Conservation (phyloP, 2,888 invertebrate species). For the Macrophya alboannulata region DNA sequence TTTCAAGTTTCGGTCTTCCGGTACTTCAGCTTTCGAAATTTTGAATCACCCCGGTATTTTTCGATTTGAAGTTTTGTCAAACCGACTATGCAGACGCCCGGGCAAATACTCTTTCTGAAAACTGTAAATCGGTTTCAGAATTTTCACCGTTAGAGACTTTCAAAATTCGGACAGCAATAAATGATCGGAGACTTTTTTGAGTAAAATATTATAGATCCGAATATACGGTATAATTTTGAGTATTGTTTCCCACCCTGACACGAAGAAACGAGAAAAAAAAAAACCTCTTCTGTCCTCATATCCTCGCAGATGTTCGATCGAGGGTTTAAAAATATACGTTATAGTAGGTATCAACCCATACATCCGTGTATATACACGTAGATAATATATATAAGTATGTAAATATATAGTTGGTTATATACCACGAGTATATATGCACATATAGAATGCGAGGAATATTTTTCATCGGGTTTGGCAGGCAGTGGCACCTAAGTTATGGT, state of each 20-base stretch:
- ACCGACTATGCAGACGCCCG: too few relatives aligned
- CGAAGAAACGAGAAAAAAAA: not conserved
- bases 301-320: conserved; percentile 43
- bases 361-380: not conserved
- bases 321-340: conserved; percentile 18
- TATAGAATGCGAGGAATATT: conserved; percentile 68
- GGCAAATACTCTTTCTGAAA: too few relatives aligned
- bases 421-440: not conserved
- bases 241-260: conserved; percentile 3
- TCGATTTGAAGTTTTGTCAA: too few relatives aligned
- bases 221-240: not conserved
- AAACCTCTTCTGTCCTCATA: conserved; percentile 1
- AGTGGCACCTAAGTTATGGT: conserved; percentile 76
- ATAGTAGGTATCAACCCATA: not conserved
- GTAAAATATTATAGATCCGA: not conserved
- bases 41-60: too few relatives aligned
- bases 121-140: too few relatives aligned
- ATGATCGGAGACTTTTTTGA: not conserved
- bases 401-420: conserved; percentile 39
- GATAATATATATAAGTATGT: conserved; percentile 28
- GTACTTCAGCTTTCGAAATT: too few relatives aligned
- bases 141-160: too few relatives aligned
- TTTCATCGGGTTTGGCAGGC: conserved; percentile 72
- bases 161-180: not conserved
- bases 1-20: too few relatives aligned